These are phyloP conservation scores for Cosmia pyralina DNA, from an alignment of 2,888 invertebrate species.

Conservation along the genomic window DNA sequence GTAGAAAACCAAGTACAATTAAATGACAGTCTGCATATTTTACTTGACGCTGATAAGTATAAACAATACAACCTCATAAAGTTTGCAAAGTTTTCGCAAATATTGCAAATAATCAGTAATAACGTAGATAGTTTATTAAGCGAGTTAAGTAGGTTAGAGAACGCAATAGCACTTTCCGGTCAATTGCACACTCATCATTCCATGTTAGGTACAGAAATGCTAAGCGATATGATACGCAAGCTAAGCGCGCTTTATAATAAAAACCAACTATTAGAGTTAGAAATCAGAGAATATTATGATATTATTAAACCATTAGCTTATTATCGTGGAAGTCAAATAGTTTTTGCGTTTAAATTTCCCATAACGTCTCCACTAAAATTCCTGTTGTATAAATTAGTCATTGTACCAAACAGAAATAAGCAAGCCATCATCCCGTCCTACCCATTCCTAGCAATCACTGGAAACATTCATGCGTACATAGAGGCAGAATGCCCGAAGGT, in stretches of 20 bases:
- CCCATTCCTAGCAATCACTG: conserved; percentile 9
- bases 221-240: background rate
- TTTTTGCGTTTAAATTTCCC: background rate
- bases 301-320: background rate
- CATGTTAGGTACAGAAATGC: background rate
- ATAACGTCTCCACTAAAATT: background rate
- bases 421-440: conserved; percentile 1
- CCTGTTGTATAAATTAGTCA: background rate
- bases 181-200: conserved; percentile 6
- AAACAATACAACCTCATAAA: background rate
- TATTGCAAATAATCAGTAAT: conserved; percentile 4
- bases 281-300: background rate
- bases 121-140: conserved; percentile 5
- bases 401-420: background rate
- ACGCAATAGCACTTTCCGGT: conserved; percentile 8
- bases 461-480: conserved; percentile 5
- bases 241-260: background rate
- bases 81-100: conserved; percentile 11
- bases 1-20: background rate
- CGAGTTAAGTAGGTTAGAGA: conserved; percentile 11
- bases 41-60: conserved; percentile 1
- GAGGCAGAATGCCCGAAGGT: conserved; percentile 3
- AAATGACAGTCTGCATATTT: background rate
- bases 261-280: background rate
- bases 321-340: background rate